phyloP scores from a whole-genome alignment of 2,888 invertebrate genomes.

The Chalcis sispes region DNA sequence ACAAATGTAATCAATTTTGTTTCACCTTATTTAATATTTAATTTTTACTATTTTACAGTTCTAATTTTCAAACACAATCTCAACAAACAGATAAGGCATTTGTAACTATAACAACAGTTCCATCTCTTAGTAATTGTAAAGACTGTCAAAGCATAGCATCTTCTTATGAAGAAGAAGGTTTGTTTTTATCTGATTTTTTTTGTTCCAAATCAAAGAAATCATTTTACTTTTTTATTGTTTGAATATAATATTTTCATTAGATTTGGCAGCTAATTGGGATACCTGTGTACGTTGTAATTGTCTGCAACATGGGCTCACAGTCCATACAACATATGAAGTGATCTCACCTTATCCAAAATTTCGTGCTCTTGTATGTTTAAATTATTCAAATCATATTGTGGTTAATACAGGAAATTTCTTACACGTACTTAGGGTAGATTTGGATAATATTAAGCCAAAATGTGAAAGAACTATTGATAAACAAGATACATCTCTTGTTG shows the following conservation, averaged over 20 bases:
- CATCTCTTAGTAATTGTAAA: slow-evolving; percentile 81
- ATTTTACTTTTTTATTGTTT: slow-evolving; percentile 8
- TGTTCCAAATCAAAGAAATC: no score
- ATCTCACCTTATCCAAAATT: slow-evolving; percentile 90
- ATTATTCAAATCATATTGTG: slow-evolving; percentile 85
- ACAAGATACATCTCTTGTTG: slow-evolving; percentile 68
- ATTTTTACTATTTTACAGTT: slow-evolving; percentile 59
- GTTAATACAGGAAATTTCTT: slow-evolving; percentile 91
- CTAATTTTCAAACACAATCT: slow-evolving; percentile 66
- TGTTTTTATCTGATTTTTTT: slow-evolving; percentile 1
- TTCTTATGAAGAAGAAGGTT: slow-evolving; percentile 77
- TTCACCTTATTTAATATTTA: neutral
- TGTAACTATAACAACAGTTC: slow-evolving; percentile 83
- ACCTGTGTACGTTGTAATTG: slow-evolving; percentile 84
- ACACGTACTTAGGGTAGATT: slow-evolving; percentile 84
- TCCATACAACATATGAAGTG: slow-evolving; percentile 94
- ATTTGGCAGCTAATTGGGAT: slow-evolving; percentile 78
- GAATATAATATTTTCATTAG: slow-evolving; percentile 65
- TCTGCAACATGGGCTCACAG: slow-evolving; percentile 91
- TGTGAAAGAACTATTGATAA: slow-evolving; percentile 70
- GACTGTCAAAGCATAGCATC: slow-evolving; percentile 78
- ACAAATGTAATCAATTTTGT: slow-evolving; percentile 17
- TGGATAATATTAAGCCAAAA: slow-evolving; percentile 72
- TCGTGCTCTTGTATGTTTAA: slow-evolving; percentile 83
- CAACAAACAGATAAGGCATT: slow-evolving; percentile 78